Evolutionary conservation across 2,797 vertebrate species (phyloP).

Genomic region (Antrozous pallidus): DNA sequence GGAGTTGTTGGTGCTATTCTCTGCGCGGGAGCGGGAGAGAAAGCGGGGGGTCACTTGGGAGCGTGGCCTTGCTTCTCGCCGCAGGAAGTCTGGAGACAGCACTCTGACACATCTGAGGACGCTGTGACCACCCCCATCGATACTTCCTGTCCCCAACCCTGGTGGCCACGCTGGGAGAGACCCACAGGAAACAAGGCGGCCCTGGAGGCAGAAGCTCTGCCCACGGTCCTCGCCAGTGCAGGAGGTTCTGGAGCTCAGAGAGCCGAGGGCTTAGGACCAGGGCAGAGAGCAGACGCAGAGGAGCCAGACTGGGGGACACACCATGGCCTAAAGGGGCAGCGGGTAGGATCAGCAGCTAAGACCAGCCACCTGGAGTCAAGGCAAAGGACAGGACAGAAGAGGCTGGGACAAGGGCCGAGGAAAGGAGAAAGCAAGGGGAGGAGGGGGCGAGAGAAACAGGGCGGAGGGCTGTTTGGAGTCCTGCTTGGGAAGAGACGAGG

Average conservation of each 20-base stretch:
- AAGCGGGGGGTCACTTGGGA: neutral
- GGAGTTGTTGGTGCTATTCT: slow-evolving; percentile 91
- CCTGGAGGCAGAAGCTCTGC: neutral
- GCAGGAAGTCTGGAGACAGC: neutral
- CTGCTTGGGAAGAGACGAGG: neutral
- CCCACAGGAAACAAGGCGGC: neutral
- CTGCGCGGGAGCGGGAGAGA: slow-evolving; percentile 76
- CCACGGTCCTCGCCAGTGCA: neutral
- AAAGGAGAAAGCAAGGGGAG: slow-evolving; percentile 11
- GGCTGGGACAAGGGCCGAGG: neutral
- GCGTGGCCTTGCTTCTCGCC: neutral
- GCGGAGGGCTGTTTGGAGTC: neutral
- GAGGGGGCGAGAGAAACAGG: neutral
- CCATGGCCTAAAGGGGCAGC: neutral
- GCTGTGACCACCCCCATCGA: neutral
- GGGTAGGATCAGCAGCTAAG: slow-evolving; percentile 40
- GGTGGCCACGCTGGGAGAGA: neutral
- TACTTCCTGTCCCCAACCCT: neutral
- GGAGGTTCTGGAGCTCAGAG: neutral
- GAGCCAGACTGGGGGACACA: neutral
- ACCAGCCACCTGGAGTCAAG: slow-evolving; percentile 55
- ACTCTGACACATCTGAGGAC: neutral
- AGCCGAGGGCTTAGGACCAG: neutral
- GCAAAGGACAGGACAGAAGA: slow-evolving; percentile 60
- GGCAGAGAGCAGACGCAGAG: slow-evolving; percentile 29